Conservation (phyloP, 2,888 invertebrate genomes). For the Brachyptera risi region DNA sequence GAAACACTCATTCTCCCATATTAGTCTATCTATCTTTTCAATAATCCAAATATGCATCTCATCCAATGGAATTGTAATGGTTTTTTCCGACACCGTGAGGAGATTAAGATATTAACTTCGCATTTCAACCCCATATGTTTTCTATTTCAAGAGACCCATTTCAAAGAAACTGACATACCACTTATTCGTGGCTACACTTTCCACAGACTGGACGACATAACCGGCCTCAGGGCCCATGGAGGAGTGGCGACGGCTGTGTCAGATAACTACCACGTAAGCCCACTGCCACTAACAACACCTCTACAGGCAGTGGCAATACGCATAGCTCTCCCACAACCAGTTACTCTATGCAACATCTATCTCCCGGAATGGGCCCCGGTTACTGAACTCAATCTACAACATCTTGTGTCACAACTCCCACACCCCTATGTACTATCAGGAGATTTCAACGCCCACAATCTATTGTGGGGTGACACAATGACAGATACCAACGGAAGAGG, state of each 20-base stretch:
- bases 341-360: conserved; percentile 6
- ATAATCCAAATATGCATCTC: background rate
- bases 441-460: too few species aligned
- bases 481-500: too few species aligned
- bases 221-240: background rate
- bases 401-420: too few species aligned
- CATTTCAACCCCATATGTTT: background rate
- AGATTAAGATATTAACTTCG: background rate
- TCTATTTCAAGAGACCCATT: background rate
- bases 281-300: too few species aligned
- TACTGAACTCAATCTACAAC: too few species aligned
- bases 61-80: background rate
- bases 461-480: too few species aligned
- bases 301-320: conserved; percentile 3
- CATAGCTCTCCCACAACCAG: background rate
- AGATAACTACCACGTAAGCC: background rate
- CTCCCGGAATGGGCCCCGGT: too few species aligned
- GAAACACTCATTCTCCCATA: too few species aligned
- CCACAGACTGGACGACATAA: background rate
- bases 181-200: background rate
- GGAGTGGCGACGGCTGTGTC: background rate
- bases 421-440: too few species aligned
- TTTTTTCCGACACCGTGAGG: background rate
- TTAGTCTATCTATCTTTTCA: background rate
- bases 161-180: background rate